Conservation (phyloP, 2,888 invertebrate genomes). For the Drosophila mulleri region DNA sequence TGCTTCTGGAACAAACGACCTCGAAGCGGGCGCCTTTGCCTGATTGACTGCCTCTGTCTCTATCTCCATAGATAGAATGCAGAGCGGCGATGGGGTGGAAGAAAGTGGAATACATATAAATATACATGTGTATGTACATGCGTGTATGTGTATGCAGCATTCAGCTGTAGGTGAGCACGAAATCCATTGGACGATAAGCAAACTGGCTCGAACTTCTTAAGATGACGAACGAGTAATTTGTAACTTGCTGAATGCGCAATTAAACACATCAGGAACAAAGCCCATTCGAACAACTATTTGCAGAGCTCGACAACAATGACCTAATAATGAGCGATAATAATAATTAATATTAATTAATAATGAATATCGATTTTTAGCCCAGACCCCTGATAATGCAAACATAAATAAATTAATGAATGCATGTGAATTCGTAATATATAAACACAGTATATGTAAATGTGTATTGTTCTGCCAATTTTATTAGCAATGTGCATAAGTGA, state of each 20-base stretch:
- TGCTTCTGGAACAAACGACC: slow-evolving; percentile 21
- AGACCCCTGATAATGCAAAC: neutral
- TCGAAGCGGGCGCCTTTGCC: slow-evolving; percentile 10
- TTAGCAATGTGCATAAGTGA: neutral
- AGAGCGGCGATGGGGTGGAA: neutral
- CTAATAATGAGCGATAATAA: neutral
- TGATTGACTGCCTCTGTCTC: slow-evolving; percentile 22
- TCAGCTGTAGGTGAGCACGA: slow-evolving; percentile 9
- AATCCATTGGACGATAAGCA: slow-evolving; percentile 10
- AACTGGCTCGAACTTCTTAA: slow-evolving; percentile 14
- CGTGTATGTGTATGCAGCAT: neutral
- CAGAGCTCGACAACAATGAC: neutral
- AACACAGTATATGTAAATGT: too few species aligned
- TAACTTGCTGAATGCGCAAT: slow-evolving; percentile 32
- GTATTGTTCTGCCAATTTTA: too few species aligned
- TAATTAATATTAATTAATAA: neutral
- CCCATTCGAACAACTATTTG: slow-evolving; percentile 16
- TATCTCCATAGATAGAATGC: slow-evolving; percentile 11
- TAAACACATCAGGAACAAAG: slow-evolving; percentile 18
- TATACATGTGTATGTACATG: neutral
- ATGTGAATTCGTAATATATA: neutral
- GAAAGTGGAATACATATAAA: neutral
- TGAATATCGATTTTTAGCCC: slow-evolving; percentile 1
- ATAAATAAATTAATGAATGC: neutral
- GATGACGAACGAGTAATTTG: neutral